Evolutionary conservation across 2,113 vertebrate species (phyloP).

Genomic region (Polypterus senegalus): DNA sequence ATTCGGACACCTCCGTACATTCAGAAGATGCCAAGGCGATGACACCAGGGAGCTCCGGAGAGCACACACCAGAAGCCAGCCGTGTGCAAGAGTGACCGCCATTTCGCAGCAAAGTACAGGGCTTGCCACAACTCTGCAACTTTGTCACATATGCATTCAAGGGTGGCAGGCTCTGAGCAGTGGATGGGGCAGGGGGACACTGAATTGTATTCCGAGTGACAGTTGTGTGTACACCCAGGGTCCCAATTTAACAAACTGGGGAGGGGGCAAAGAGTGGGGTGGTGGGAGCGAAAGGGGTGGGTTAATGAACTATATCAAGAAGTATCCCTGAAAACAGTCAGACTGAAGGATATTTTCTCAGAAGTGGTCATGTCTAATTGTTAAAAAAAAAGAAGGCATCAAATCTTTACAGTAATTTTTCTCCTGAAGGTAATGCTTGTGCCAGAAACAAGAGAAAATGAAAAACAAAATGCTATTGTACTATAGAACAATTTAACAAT

Average conservation of each 20-base stretch:
- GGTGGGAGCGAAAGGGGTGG: constrained; percentile 31
- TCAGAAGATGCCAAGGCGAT: constrained; percentile 42
- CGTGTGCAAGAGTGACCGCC: constrained; percentile 38
- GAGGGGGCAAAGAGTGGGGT: no score
- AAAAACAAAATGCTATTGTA: constrained; percentile 16
- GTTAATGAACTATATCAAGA: constrained; percentile 26
- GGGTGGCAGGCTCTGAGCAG: constrained; percentile 18
- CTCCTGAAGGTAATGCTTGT: constrained; percentile 68
- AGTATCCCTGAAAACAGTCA: no score
- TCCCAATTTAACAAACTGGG: no score
- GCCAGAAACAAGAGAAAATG: constrained; percentile 52
- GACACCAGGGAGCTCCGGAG: constrained; percentile 34
- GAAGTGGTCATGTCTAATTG: not conserved
- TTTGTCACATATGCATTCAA: constrained; percentile 13
- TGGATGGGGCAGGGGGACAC: not conserved
- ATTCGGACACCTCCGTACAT: constrained; percentile 50
- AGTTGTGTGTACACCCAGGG: not conserved
- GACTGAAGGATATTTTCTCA: no score
- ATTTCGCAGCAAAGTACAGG: constrained; percentile 10
- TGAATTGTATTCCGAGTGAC: constrained; percentile 13
- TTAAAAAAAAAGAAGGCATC: constrained; percentile 33
- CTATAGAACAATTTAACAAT: constrained; percentile 51
- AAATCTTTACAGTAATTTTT: constrained; percentile 55
- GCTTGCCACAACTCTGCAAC: not conserved
- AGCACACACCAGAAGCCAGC: constrained; percentile 37